Evolutionary conservation across 2,797 vertebrate species (phyloP).

Genomic region (Cuniculus paca): DNA sequence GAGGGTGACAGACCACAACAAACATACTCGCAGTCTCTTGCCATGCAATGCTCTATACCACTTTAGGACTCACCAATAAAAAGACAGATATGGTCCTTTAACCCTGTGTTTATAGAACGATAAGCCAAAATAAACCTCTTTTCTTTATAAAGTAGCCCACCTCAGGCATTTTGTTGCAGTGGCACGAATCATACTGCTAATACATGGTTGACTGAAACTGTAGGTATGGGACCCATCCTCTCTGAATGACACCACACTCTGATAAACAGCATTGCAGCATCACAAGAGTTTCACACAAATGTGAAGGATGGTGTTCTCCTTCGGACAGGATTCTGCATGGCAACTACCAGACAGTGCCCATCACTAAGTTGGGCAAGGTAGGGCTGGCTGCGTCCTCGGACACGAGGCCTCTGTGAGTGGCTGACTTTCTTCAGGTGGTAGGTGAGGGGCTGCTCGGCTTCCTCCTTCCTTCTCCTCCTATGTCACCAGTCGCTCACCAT

Average conservation of each 20-base stretch:
- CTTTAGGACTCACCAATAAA: background rate
- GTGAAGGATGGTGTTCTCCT: background rate
- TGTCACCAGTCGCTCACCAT: background rate
- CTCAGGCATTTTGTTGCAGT: background rate
- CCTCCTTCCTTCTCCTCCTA: background rate
- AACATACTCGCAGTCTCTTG: background rate
- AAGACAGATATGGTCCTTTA: background rate
- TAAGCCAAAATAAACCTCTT: background rate
- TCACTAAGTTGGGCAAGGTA: background rate
- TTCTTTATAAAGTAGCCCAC: background rate
- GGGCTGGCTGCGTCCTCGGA: background rate
- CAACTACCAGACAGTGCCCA: background rate
- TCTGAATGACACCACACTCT: background rate
- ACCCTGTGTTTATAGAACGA: background rate
- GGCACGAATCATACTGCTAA: background rate
- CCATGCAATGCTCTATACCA: background rate
- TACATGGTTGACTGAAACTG: background rate
- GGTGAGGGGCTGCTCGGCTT: fast-evolving
- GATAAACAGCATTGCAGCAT: background rate
- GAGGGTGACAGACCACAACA: background rate
- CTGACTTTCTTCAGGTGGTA: background rate
- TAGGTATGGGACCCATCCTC: background rate
- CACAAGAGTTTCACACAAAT: background rate
- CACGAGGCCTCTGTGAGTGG: background rate
- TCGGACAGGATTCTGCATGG: background rate